Evolutionary conservation across 2,113 vertebrate genomes (phyloP).

Genomic region (Prolemur simus): DNA sequence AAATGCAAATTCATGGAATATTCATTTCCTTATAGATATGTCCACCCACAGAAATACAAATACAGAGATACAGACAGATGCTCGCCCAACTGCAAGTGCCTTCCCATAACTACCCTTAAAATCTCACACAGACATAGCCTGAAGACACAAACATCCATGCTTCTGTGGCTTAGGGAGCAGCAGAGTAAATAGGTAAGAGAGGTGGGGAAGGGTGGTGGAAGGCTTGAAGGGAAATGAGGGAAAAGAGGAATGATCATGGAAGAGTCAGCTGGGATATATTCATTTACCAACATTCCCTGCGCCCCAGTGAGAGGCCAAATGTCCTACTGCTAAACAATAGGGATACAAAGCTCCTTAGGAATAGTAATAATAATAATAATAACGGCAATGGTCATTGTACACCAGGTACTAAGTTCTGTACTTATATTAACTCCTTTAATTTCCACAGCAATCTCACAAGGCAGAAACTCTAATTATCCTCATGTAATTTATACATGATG

Average conservation of each 20-base stretch:
- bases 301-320: not conserved
- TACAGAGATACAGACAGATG: conserved; percentile 19
- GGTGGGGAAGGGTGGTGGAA: not conserved
- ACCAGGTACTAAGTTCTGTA: not conserved
- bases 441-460: not conserved
- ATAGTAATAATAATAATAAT: not conserved
- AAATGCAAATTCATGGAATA: conserved; percentile 13
- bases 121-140: not conserved
- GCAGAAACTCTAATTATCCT: not conserved
- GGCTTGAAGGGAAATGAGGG: not conserved
- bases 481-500: not conserved
- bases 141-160: not conserved
- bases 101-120: not conserved
- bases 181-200: not conserved
- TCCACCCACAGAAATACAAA: conserved; percentile 34
- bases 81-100: not conserved
- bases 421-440: not conserved
- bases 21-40: not conserved
- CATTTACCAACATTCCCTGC: not conserved
- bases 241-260: not conserved
- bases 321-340: not conserved
- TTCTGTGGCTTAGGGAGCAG: not conserved
- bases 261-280: not conserved
- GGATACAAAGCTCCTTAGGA: not conserved
- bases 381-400: not conserved